Evolutionary conservation across 2,113 vertebrate species (phyloP).

Genomic region (Oryzias woworae): DNA sequence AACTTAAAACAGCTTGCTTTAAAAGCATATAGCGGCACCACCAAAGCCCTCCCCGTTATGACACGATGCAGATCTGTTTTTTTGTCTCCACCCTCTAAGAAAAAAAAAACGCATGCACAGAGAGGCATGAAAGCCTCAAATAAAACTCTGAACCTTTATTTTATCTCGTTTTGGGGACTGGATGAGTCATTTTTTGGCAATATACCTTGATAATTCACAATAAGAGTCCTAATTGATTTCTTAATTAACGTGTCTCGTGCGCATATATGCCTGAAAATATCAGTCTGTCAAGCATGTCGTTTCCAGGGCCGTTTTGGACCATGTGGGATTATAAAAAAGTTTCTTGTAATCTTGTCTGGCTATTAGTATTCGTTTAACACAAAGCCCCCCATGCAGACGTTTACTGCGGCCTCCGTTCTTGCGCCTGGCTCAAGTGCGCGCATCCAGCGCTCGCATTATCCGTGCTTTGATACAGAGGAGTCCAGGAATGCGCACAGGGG

Average conservation of each 20-base stretch:
- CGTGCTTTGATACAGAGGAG: conserved; percentile 70
- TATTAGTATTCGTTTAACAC: conserved; percentile 71
- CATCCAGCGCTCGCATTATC: conserved; percentile 69
- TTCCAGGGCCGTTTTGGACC: conserved; percentile 33
- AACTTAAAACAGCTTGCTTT: conserved; percentile 66
- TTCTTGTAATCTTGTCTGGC: conserved; percentile 66
- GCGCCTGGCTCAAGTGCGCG: conserved; percentile 71
- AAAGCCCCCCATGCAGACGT: conserved; percentile 46
- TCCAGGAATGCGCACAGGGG: conserved; percentile 79
- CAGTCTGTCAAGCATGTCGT: conserved; percentile 24
- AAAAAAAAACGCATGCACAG: conserved; percentile 25
- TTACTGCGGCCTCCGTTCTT: conserved; percentile 54
- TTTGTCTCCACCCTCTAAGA: conserved; percentile 72
- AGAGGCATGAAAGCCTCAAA: neutral
- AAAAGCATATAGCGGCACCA: conserved; percentile 76
- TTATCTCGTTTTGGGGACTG: neutral
- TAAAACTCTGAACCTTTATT: neutral
- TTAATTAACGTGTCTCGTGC: conserved; percentile 13
- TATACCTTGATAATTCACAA: neutral
- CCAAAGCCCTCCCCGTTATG: conserved; percentile 73
- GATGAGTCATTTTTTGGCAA: neutral
- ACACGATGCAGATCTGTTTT: conserved; percentile 68
- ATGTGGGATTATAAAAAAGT: conserved; percentile 62
- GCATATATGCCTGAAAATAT: conserved; percentile 9
- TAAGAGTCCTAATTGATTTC: conserved; percentile 4